These are phyloP conservation scores for Neria commutata DNA, from an alignment of 2,888 invertebrate species.

Conservation along the genomic window DNA sequence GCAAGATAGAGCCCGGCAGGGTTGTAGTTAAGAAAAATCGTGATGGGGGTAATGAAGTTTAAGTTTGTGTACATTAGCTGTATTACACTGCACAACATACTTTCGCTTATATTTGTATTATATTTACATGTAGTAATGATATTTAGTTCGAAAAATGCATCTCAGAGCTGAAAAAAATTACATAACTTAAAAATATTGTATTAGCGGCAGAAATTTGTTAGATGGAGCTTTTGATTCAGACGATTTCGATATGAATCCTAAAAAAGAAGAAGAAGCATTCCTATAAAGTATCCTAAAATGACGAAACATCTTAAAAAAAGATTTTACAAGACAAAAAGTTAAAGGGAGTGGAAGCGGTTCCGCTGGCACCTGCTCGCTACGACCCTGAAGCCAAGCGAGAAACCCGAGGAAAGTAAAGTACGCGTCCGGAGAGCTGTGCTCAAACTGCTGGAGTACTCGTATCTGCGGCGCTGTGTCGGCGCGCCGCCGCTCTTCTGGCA, in stretches of 20 bases:
- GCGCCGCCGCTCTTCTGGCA: conserved; percentile 40
- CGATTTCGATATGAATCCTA: no score
- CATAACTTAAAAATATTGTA: no score
- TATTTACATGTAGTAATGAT: no score
- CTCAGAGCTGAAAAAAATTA: no score
- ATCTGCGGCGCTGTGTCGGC: conserved; percentile 25
- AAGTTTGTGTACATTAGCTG: no score
- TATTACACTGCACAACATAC: no score
- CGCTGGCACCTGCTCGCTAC: neutral
- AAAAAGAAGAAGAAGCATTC: neutral
- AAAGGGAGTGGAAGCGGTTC: conserved; percentile 13
- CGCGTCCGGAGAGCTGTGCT: neutral
- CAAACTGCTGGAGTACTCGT: conserved; percentile 9
- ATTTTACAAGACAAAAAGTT: conserved; percentile 24
- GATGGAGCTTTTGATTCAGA: no score
- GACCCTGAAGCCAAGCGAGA: neutral
- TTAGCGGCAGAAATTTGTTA: no score
- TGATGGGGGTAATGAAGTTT: no score
- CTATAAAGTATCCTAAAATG: neutral
- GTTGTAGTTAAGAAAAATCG: conserved; percentile 5
- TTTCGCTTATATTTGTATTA: no score
- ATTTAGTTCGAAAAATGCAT: no score
- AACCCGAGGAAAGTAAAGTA: neutral
- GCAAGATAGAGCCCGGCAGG: conserved; percentile 1
- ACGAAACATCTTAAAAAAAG: neutral